A percentile compares a stretch with the other conserved stretches of the same genome.
Conservation (phyloP, 2,888 invertebrate species). For the Rhabditoides inermis region DNA sequence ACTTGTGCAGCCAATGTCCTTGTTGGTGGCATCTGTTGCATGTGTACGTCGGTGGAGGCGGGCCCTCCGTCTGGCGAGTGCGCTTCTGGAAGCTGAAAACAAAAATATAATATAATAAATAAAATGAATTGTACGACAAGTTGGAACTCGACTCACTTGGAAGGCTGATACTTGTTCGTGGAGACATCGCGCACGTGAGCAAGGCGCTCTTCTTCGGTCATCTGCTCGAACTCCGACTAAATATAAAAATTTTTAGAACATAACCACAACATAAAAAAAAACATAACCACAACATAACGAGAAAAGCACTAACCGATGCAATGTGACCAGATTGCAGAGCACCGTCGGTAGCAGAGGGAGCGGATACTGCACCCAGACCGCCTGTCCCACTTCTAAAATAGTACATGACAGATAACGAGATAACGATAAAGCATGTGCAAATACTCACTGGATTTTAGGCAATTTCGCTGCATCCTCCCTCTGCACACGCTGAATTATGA, state of each 20-base stretch:
- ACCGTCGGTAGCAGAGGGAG: constrained; percentile 11
- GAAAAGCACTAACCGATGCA: constrained; percentile 14
- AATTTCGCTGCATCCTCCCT: constrained; percentile 55
- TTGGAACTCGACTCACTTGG: constrained; percentile 67
- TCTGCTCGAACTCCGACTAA: constrained; percentile 62
- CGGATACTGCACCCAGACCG: constrained; percentile 21
- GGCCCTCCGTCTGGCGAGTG: constrained; percentile 77
- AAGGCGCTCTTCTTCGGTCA: constrained; percentile 93
- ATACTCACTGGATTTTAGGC: constrained; percentile 50
- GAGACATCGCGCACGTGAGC: constrained; percentile 94
- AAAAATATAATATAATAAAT: constrained; percentile 11
- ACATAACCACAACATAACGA: neutral
- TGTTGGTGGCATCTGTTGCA: constrained; percentile 88
- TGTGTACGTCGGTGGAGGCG: constrained; percentile 80
- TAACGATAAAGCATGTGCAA: neutral
- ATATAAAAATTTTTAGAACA: constrained; percentile 8
- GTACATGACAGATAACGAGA: neutral
- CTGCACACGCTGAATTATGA: constrained; percentile 86
- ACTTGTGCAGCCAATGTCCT: constrained; percentile 96
- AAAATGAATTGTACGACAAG: neutral
- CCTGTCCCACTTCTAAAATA: constrained; percentile 25
- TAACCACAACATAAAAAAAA: neutral
- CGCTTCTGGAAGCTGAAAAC: constrained; percentile 75
- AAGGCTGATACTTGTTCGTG: constrained; percentile 89
- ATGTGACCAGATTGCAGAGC: constrained; percentile 15